These are phyloP conservation scores for Lytechinus pictus DNA, from an alignment of 35 echinoderm and acorn worm species.

Conservation along the genomic window DNA sequence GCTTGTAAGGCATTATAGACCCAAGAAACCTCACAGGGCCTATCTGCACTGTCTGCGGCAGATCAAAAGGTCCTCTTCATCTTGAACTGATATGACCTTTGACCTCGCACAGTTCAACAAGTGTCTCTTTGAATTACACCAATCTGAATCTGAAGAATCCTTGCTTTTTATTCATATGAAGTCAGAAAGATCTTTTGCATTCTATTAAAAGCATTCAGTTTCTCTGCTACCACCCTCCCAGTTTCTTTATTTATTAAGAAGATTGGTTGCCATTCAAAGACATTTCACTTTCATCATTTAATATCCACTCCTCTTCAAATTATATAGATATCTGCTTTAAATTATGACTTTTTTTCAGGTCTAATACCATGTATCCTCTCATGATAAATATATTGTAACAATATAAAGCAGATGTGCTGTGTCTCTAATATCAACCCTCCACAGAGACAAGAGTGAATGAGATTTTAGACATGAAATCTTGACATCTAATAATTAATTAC, in stretches of 20 bases:
- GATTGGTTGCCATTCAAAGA: neutral
- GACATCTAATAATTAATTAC: too few species aligned
- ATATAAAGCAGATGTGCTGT: too few species aligned
- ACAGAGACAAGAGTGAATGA: too few species aligned
- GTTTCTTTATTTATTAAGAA: neutral
- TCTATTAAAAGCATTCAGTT: neutral
- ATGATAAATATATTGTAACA: too few species aligned
- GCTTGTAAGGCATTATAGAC: neutral
- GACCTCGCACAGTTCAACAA: neutral
- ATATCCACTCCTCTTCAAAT: neutral
- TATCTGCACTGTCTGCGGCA: neutral
- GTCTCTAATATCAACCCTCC: too few species aligned
- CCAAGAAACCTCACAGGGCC: neutral
- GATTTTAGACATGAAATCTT: too few species aligned
- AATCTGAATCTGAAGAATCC: neutral
- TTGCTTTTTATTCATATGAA: neutral
- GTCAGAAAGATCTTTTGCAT: neutral
- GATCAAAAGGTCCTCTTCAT: neutral
- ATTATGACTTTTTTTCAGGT: too few species aligned
- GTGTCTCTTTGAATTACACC: neutral
- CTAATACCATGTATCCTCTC: too few species aligned
- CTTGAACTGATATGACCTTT: neutral
- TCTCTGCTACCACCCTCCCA: neutral
- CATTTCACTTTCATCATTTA: neutral
- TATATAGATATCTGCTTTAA: too few species aligned